Percentiles rank a stretch among this genome's conserved stretches.
Evolutionary conservation across 2,797 vertebrate genomes (phyloP).

Genomic region (Enteromius mattozi): DNA sequence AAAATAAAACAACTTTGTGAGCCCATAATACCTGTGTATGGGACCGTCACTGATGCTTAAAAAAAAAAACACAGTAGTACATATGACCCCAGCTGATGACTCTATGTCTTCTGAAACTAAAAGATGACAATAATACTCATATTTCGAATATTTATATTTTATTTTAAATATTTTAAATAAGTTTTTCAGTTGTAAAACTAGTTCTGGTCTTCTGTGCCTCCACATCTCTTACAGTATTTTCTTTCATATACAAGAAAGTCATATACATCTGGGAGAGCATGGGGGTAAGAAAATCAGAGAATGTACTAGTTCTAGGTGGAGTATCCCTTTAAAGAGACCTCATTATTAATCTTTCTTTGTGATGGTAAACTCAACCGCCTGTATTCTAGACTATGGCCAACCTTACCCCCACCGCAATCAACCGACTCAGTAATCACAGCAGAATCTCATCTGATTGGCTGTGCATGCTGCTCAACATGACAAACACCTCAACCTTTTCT

Average conservation of each 20-base stretch:
- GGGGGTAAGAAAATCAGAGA: background rate
- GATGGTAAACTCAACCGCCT: background rate
- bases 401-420: background rate
- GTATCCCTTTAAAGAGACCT: background rate
- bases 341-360: background rate
- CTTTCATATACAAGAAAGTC: background rate
- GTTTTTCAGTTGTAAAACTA: background rate
- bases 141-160: too few species aligned
- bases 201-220: background rate
- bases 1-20: background rate
- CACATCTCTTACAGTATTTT: background rate
- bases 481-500: background rate
- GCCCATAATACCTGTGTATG: background rate
- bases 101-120: background rate
- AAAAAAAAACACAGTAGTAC: too few species aligned
- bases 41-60: too few species aligned
- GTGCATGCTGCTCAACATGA: background rate
- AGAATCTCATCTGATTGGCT: conserved; percentile 3
- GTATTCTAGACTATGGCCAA: background rate
- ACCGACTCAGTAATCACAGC: conserved; percentile 4
- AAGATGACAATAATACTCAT: too few species aligned
- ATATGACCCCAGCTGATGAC: background rate
- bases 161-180: too few species aligned
- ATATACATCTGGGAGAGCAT: background rate
- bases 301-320: background rate